Evolutionary conservation across 2,888 invertebrate species (phyloP).

Genomic region (Lepidonotus clava): DNA sequence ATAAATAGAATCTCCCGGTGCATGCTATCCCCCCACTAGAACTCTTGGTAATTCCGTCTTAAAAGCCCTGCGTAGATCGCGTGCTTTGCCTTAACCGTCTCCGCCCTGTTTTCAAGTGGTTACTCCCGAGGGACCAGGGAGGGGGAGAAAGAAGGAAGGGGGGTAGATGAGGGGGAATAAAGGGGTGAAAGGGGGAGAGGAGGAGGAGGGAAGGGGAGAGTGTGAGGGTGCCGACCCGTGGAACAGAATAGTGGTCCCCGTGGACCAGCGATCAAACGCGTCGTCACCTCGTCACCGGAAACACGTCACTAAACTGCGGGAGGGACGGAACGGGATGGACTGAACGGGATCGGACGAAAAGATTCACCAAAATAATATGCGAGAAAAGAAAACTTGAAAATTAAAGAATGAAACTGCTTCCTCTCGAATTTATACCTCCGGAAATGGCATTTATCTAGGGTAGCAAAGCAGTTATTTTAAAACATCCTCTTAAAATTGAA

Average conservation of each 20-base stretch:
- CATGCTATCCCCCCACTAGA: too few relatives aligned
- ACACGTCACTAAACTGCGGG: not conserved
- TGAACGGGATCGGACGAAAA: too few relatives aligned
- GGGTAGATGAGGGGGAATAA: not conserved
- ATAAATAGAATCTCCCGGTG: too few relatives aligned
- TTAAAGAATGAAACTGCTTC: too few relatives aligned
- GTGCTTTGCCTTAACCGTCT: not conserved
- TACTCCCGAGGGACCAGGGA: not conserved
- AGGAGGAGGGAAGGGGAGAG: not conserved
- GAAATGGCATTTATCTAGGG: too few relatives aligned
- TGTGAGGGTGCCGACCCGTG: not conserved
- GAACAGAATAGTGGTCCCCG: constrained; percentile 31
- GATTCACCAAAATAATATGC: too few relatives aligned
- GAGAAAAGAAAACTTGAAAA: too few relatives aligned
- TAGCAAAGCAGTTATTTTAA: too few relatives aligned
- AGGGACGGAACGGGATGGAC: not conserved
- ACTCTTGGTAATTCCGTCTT: too few relatives aligned
- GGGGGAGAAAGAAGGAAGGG: not conserved
- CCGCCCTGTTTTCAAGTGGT: not conserved
- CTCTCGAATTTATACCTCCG: too few relatives aligned
- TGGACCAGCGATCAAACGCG: constrained; percentile 30
- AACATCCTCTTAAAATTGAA: too few relatives aligned
- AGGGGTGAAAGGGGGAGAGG: not conserved
- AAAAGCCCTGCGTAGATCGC: not conserved
- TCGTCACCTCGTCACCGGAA: constrained; percentile 31